Conservation (phyloP, 2,113 vertebrate genomes). For the Acrocephalus kingi region DNA sequence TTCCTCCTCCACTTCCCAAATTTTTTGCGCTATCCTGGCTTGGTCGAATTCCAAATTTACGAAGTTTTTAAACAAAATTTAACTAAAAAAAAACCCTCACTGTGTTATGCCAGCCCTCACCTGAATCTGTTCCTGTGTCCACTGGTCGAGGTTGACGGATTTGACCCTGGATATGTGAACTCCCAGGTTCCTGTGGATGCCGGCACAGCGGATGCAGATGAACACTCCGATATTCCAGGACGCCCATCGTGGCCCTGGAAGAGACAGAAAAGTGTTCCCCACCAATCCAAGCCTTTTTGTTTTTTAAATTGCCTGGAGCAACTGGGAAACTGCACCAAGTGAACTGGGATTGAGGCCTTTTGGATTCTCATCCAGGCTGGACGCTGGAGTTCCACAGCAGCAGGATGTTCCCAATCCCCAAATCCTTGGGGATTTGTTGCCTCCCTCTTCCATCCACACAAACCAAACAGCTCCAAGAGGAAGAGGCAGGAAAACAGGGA, state of each 20-base stretch:
- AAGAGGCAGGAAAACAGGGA: background rate
- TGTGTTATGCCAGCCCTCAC: conserved; percentile 47
- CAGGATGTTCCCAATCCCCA: background rate
- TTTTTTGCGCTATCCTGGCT: background rate
- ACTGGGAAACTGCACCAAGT: conserved; percentile 17
- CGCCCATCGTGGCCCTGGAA: conserved; percentile 93
- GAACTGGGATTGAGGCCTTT: background rate
- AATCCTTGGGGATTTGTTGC: background rate
- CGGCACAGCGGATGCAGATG: conserved; percentile 96
- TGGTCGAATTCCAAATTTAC: background rate
- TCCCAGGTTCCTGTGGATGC: conserved; percentile 96
- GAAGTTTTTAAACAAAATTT: background rate
- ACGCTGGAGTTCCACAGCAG: background rate
- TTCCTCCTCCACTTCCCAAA: background rate
- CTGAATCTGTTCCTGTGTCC: conserved; percentile 98
- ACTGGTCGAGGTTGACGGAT: conserved; percentile 97
- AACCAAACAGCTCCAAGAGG: background rate
- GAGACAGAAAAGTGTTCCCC: background rate
- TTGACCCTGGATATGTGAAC: conserved; percentile 99
- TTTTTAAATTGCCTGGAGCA: background rate
- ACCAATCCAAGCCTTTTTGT: rapidly evolving
- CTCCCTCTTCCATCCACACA: background rate
- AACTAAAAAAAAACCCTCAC: background rate
- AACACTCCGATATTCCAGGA: conserved; percentile 99
- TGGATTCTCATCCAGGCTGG: background rate